Conservation (phyloP, 2,797 vertebrate species). For the Dendrocincla fuliginosa region DNA sequence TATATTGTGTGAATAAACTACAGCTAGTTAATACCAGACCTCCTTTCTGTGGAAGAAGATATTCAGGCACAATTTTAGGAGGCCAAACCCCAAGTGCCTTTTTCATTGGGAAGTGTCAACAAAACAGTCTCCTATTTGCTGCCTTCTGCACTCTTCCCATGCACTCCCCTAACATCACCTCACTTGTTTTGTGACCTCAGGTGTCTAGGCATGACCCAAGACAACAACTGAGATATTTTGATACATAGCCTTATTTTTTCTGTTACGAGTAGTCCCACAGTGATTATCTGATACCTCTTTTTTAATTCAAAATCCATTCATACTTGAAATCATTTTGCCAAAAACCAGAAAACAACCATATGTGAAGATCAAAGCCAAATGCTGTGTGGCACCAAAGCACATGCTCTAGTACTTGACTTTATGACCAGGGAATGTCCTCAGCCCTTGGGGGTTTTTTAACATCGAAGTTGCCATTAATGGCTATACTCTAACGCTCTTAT, state of each 20-base stretch:
- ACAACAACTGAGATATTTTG: neutral
- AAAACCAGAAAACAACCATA: neutral
- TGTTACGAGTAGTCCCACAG: neutral
- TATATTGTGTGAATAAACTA: neutral
- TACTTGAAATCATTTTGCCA: neutral
- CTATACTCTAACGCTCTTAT: neutral
- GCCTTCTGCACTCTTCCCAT: neutral
- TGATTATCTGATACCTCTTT: neutral
- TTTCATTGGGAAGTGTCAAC: neutral
- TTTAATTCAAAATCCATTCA: neutral
- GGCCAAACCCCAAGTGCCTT: neutral
- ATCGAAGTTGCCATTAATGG: neutral
- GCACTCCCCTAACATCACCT: neutral
- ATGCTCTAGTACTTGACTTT: neutral
- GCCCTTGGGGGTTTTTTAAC: fast-evolving
- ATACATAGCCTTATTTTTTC: neutral
- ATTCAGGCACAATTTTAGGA: neutral
- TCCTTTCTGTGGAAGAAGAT: neutral
- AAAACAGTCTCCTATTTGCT: neutral
- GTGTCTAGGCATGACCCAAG: neutral
- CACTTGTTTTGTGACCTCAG: neutral
- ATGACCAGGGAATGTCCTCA: neutral
- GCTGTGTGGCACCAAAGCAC: neutral
- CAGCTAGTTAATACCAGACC: neutral
- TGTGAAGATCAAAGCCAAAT: neutral